These are phyloP conservation scores for Gymnocypris eckloni DNA, from an alignment of 2,797 vertebrate species.

Conservation along the genomic window DNA sequence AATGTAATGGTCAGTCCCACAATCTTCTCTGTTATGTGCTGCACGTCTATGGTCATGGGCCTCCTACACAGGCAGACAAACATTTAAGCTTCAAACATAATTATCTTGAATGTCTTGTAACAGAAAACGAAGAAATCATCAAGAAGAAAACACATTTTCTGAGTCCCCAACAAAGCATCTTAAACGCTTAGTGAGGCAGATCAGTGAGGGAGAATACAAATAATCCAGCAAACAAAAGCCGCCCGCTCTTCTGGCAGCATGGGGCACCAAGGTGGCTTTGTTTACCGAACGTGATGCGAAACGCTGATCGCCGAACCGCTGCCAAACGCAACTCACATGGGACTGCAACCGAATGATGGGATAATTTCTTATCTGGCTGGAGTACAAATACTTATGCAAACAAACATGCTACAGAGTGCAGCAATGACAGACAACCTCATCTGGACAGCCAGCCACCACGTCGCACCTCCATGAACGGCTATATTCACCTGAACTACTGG, in stretches of 20 bases:
- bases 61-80: conserved; percentile 14
- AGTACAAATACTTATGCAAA: conserved; percentile 61
- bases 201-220: conserved; percentile 59
- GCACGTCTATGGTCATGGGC: neutral
- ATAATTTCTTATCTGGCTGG: conserved; percentile 58
- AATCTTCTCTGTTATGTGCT: conserved; percentile 11
- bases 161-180: conserved; percentile 55
- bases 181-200: conserved; percentile 49
- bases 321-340: conserved; percentile 37
- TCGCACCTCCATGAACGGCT: neutral
- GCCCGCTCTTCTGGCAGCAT: conserved; percentile 35
- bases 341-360: conserved; percentile 54
- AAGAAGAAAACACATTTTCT: conserved; percentile 37
- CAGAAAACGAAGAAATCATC: conserved; percentile 28
- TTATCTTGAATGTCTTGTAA: conserved; percentile 29
- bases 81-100: conserved; percentile 30
- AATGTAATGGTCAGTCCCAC: conserved; percentile 26
- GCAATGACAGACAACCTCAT: conserved; percentile 26
- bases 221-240: conserved; percentile 60
- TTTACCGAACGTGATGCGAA: conserved; percentile 58
- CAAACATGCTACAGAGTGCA: conserved; percentile 43
- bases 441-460: conserved; percentile 22
- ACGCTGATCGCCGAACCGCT: conserved; percentile 37
- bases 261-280: conserved; percentile 53
- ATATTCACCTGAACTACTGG: neutral